These are phyloP conservation scores for Ophion obscuratus DNA, from an alignment of 2,888 invertebrate genomes.

Conservation along the genomic window DNA sequence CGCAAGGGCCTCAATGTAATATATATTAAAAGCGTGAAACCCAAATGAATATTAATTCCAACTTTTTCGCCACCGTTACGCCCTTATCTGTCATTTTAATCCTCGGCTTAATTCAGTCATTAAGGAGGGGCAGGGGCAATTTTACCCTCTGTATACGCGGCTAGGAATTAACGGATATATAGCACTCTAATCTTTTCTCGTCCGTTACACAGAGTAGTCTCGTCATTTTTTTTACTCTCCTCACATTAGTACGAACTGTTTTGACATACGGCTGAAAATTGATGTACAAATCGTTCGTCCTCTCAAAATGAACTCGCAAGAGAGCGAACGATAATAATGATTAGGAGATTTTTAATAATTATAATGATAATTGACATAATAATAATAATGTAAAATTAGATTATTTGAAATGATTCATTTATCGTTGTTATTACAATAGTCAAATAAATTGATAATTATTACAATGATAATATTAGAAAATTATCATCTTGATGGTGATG, in stretches of 20 bases:
- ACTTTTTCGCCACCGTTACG: conserved; percentile 28
- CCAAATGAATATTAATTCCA: conserved; percentile 59
- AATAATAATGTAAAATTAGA: no score
- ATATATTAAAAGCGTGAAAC: conserved; percentile 57
- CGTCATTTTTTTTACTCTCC: background rate
- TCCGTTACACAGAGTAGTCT: background rate
- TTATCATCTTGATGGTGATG: no score
- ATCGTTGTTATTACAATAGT: no score
- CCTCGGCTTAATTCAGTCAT: conserved; percentile 54
- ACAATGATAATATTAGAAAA: no score
- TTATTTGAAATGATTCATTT: no score
- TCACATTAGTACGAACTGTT: conserved; percentile 11
- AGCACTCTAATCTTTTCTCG: conserved; percentile 1
- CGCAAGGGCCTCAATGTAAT: conserved; percentile 41
- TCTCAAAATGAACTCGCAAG: background rate
- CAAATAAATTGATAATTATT: no score
- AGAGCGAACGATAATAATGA: background rate
- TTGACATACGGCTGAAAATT: background rate
- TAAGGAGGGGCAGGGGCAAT: background rate
- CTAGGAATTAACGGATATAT: conserved; percentile 9
- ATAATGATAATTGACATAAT: background rate
- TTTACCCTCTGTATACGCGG: conserved; percentile 13
- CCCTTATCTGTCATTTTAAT: conserved; percentile 45
- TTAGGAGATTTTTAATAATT: background rate
- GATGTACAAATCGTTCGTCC: background rate